Evolutionary conservation across 2,797 vertebrate genomes (phyloP), one percentile per base, ranked within the genome.

Genomic region (Siniperca obscura): DNA sequence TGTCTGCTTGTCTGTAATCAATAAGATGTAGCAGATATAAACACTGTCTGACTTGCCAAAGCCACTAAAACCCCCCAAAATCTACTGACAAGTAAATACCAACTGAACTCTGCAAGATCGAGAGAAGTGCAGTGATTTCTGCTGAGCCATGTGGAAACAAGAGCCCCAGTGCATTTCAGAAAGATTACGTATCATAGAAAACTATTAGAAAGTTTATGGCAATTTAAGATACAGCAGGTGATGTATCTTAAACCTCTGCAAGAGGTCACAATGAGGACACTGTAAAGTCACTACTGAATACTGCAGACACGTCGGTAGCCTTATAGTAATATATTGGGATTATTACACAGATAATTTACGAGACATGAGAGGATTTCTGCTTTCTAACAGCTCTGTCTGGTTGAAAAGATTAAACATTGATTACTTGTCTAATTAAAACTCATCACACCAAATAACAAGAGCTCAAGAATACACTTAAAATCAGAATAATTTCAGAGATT

Each of bases 121-220:
- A 21, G 69, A 67, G 55, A 0, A 46, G 52, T 60, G 61, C 50
- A 27, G 30, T 2, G 66, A 60, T 82, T 90, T 84, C 78, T 89
- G 87, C 89, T 89, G 90, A 90, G 84, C 84, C 46, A 0, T 36
- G 78, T 78, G 83, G 83, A 89, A 86, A 86, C 71, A 56, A 4
- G 36, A 85, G 75, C 50, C 50, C 6, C 50, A 5, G 50, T 2
- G 27, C 52, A 27, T 76, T 61, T 52, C 59, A 67, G 22, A 6
- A 64, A 64, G 38, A 74, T 76, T 50, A 60, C 21, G 76, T 12
- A 74, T 14, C 40, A 52, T 0, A 77, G 73, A 70, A 42, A 78
- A 72, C 48, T 17, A 53, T 3, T 44, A 8, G 46, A 68, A 27
- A 21, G 21, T 62, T 80, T 30, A 34, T 21, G 53, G 73, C 53